Percentiles rank a stretch among this genome's conserved stretches.
phyloP scores from a whole-genome alignment of 1,140 invertebrate genomes.

The Elymnias hypermnestra region DNA sequence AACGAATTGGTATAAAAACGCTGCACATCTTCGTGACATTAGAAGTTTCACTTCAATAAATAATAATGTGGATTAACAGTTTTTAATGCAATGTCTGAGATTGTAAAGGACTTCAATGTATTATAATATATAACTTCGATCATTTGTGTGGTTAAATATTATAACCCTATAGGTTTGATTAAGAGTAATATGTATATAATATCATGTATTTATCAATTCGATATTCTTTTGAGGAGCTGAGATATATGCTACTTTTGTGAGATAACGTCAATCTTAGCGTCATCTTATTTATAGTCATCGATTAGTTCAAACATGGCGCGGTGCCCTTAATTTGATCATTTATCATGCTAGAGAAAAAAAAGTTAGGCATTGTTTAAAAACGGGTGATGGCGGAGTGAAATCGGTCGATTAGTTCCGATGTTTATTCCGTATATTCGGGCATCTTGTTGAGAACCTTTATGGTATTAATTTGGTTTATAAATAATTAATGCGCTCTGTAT shows the following conservation, averaged over 20 bases:
- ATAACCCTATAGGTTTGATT: too few species aligned
- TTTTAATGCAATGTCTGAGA: too few species aligned
- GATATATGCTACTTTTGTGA: not conserved
- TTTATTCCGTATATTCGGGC: constrained; percentile 59
- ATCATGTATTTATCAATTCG: not conserved
- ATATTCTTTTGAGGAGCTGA: not conserved
- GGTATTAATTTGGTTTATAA: constrained; percentile 63
- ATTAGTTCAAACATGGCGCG: constrained; percentile 1
- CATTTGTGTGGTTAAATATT: too few species aligned
- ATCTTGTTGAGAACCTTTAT: constrained; percentile 43
- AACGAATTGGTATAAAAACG: too few species aligned
- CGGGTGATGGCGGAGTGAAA: constrained; percentile 10
- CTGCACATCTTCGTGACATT: too few species aligned
- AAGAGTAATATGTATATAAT: not conserved
- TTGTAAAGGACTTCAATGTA: too few species aligned
- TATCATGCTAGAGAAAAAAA: constrained; percentile 12
- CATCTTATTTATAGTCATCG: constrained; percentile 5
- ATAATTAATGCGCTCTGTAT: constrained; percentile 51
- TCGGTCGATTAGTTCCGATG: constrained; percentile 48
- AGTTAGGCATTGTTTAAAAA: constrained; percentile 18
- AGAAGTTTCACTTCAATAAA: too few species aligned
- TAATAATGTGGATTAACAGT: too few species aligned
- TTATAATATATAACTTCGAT: too few species aligned
- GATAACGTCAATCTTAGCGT: constrained; percentile 1
- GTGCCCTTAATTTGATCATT: constrained; percentile 1